Evolutionary conservation across 2,888 invertebrate genomes (phyloP), one percentile per base, ranked within the genome.

Genomic region (Phaedon cochleariae): DNA sequence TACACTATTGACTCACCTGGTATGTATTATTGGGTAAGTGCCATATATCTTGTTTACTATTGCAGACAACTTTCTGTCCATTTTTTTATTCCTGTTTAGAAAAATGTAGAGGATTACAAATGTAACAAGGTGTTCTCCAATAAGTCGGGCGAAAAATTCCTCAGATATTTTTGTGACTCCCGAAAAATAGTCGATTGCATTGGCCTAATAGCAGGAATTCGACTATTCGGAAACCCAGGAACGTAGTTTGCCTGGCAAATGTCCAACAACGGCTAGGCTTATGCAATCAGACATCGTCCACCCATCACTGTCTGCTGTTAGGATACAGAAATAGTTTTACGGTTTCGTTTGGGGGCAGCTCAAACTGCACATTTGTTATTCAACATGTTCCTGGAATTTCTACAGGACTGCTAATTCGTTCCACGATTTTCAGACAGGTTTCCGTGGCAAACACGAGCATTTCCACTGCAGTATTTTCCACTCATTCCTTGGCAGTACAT

Each of bases 251-350:
- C 9, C 52, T 64, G 64, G 64, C 64, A 64, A 54, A 53, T 54
- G n/a, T 64, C 64, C 64, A 64, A 26, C 15, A 29, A 49, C 64
- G 48, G 29, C 45, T 51, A 53, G 20, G 52, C 63, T 64, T 64
- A 59, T 64, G 64, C 64, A 64, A 64, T 52, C 45, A 5, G 21
- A 53, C 52, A 63, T 45, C 58, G 15, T 54, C 53, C 48, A 34
- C 46, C 46, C 54, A 34, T 31, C 26, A 37, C 29, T 52, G 46
- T 59, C 54, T 64, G 59, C 46, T 59, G 34, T 52, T 22, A 34
- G 29, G 34, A 45, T 22, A 52, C 52, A 29, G 37, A 64, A 64
- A 64, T 64, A 64, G 64, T 59, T 64, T 48, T 15, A 57, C 48
- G 15, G 49, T 55, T 49, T 31, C 34, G 55, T 57, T 57, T 55